Evolutionary conservation across 92 coral and sea anemone species (phyloP).

Genomic region (Parazoanthus atlanticus): DNA sequence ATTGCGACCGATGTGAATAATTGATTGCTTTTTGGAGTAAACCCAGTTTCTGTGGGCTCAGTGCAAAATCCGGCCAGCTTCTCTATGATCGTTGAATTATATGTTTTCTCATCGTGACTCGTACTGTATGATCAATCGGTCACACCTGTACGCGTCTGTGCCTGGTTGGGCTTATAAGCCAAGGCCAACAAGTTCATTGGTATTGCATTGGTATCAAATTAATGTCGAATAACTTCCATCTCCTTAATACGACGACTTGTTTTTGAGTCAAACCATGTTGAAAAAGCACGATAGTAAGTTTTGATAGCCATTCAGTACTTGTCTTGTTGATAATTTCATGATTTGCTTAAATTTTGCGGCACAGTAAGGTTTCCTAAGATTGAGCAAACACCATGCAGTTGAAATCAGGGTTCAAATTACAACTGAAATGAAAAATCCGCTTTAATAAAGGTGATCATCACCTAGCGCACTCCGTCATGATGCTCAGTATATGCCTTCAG

Average conservation of each 20-base stretch:
- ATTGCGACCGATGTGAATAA: neutral
- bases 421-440: neutral
- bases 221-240: neutral
- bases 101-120: neutral
- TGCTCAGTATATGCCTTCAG: no score
- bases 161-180: neutral
- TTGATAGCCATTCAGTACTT: neutral
- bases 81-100: no score
- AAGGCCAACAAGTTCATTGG: neutral
- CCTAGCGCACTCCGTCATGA: neutral
- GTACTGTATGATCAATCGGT: neutral
- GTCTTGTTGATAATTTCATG: neutral
- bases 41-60: no score
- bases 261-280: neutral
- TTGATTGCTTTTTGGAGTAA: no score
- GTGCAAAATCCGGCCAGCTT: no score
- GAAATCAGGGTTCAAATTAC: neutral
- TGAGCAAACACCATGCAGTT: neutral
- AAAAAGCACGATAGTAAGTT: neutral
- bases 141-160: neutral
- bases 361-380: neutral
- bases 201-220: no score
- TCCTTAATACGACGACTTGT: neutral
- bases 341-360: neutral
- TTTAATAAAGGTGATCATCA: no score